Percentiles rank a stretch among this genome's conserved stretches.
Conservation (phyloP, 2,888 invertebrate genomes). For the Laothoe populi region DNA sequence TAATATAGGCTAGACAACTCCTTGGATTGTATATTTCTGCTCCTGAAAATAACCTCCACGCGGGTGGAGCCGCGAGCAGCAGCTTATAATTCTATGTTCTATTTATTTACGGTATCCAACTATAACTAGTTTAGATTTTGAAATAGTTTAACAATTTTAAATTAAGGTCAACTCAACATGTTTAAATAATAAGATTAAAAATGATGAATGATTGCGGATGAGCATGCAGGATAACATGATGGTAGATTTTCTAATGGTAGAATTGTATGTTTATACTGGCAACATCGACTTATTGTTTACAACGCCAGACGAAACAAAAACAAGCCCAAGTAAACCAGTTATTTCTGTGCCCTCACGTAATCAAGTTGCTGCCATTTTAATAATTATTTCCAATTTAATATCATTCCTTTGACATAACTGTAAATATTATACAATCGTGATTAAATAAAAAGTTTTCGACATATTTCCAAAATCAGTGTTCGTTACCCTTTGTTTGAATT, state of each 20-base stretch:
- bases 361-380: slow-evolving; percentile 35
- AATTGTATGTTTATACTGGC: slow-evolving; percentile 41
- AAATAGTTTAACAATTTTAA: too few relatives aligned
- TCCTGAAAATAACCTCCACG: too few relatives aligned
- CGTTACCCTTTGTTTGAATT: slow-evolving; percentile 59
- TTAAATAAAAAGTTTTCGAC: slow-evolving; percentile 13
- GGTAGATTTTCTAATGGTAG: slow-evolving; percentile 38
- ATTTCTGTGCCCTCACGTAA: slow-evolving; percentile 49
- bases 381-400: slow-evolving; percentile 16
- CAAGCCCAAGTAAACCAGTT: slow-evolving; percentile 58
- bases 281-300: slow-evolving; percentile 69
- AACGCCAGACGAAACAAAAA: slow-evolving; percentile 65
- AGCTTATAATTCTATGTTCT: too few relatives aligned
- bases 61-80: too few relatives aligned
- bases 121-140: too few relatives aligned
- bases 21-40: too few relatives aligned
- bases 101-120: too few relatives aligned
- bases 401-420: slow-evolving; percentile 23
- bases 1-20: too few relatives aligned
- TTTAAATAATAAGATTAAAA: not conserved
- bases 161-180: too few relatives aligned
- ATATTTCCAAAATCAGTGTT: slow-evolving; percentile 35
- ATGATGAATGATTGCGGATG: not conserved
- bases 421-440: not conserved
- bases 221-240: not conserved